Percentiles rank a stretch among this genome's conserved stretches.
Conservation (phyloP, 2,797 vertebrate species). For the Pelochelys cantorii region DNA sequence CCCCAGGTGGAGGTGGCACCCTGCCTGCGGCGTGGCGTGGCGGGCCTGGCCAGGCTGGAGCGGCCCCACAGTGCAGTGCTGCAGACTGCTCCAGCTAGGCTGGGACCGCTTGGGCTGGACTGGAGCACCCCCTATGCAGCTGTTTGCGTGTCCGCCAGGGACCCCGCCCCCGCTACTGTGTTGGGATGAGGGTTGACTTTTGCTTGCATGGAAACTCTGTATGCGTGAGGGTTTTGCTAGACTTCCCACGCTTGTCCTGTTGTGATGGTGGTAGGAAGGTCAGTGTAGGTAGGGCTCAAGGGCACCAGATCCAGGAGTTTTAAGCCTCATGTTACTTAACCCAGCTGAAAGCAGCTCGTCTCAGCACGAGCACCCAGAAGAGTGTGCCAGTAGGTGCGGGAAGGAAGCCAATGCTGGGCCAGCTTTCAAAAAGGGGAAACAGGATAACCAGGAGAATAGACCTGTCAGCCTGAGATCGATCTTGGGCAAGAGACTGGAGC, state of each 20-base stretch:
- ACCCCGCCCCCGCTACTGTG: accelerated
- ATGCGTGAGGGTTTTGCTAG: background rate
- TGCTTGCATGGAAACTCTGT: accelerated
- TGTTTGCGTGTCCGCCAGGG: background rate
- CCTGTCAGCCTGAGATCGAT: background rate
- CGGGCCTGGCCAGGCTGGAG: no score
- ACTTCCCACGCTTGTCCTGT: background rate
- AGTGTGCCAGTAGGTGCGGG: background rate
- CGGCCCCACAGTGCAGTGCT: no score
- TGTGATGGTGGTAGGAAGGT: background rate
- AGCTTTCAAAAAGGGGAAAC: background rate
- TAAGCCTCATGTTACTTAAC: background rate
- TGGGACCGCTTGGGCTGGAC: no score
- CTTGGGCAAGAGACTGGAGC: background rate
- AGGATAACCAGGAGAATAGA: background rate
- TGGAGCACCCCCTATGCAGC: accelerated
- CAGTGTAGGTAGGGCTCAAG: background rate
- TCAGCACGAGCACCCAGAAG: background rate
- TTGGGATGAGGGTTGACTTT: background rate
- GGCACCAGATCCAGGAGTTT: background rate
- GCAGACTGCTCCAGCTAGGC: no score
- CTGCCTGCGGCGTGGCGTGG: no score
- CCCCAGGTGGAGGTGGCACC: no score
- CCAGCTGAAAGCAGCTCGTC: no score
- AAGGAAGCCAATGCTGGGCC: background rate